Evolutionary conservation across 2,113 vertebrate species (phyloP).

Genomic region (Cyprinodon brontotheroides): DNA sequence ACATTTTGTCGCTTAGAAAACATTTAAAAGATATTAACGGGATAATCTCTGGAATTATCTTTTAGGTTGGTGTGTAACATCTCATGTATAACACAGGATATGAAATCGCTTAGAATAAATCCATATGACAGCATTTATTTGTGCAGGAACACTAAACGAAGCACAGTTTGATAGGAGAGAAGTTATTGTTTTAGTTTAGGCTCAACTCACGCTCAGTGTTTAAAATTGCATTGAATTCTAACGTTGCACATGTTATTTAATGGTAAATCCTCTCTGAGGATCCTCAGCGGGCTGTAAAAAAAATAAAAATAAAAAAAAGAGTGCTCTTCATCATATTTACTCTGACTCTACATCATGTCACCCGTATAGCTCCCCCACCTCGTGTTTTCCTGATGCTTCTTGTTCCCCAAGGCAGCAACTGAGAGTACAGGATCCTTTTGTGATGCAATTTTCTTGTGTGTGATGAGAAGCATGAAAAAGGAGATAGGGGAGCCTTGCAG

Average conservation of each 20-base stretch:
- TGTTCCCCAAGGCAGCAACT: slow-evolving; percentile 44
- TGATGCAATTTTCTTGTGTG: slow-evolving; percentile 32
- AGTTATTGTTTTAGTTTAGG: not conserved
- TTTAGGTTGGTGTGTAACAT: not conserved
- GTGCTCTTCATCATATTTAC: slow-evolving; percentile 3
- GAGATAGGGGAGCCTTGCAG: slow-evolving; percentile 49
- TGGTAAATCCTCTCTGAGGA: not conserved
- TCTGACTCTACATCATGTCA: slow-evolving; percentile 25
- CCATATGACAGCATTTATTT: not conserved
- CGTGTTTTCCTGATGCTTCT: slow-evolving; percentile 36
- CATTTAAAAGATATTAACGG: not conserved
- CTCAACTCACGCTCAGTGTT: slow-evolving; percentile 1
- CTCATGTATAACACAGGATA: not conserved
- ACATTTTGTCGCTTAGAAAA: not conserved
- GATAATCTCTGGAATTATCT: not conserved
- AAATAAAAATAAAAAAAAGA: slow-evolving; percentile 5
- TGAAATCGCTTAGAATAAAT: too few species aligned
- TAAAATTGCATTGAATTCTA: not conserved
- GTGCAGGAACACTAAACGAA: not conserved
- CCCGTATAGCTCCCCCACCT: slow-evolving; percentile 14
- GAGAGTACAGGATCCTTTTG: slow-evolving; percentile 32
- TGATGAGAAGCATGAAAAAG: slow-evolving; percentile 54
- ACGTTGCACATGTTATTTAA: not conserved
- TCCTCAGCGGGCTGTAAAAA: not conserved
- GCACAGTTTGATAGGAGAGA: slow-evolving; percentile 6